Conservation (phyloP, 1,140 invertebrate species). For the Ostrea denselamellosa region DNA sequence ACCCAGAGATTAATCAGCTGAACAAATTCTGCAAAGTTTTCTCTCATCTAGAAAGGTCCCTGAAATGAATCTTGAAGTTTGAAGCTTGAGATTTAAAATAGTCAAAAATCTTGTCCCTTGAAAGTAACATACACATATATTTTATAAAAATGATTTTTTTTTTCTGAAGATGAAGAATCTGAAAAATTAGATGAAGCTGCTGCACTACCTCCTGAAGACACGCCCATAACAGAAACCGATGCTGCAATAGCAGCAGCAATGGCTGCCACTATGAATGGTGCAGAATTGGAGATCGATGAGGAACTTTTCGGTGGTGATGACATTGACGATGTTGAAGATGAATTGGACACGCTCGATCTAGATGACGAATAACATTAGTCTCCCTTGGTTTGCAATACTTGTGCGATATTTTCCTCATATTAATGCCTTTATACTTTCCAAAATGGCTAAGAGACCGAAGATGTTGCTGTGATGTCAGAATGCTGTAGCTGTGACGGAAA, state of each 20-base stretch:
- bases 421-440: slow-evolving; percentile 8
- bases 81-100: too few species aligned
- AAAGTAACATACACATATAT: too few species aligned
- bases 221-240: slow-evolving; percentile 52
- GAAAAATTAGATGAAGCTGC: slow-evolving; percentile 70
- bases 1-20: too few species aligned
- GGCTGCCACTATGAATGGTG: slow-evolving; percentile 70
- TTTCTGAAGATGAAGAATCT: slow-evolving; percentile 52
- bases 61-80: too few species aligned
- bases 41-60: too few species aligned
- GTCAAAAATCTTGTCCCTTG: too few species aligned
- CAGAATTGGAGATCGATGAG: slow-evolving; percentile 91
- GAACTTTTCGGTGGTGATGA: slow-evolving; percentile 95
- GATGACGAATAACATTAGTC: slow-evolving; percentile 57
- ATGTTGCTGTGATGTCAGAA: neutral
- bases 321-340: slow-evolving; percentile 89
- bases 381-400: neutral
- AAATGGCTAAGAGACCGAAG: neutral
- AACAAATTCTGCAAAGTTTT: too few species aligned
- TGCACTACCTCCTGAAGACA: slow-evolving; percentile 58
- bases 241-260: slow-evolving; percentile 72
- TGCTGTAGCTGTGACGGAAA: neutral
- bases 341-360: slow-evolving; percentile 83
- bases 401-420: neutral
- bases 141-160: neutral